A percentile compares a stretch with the other conserved stretches of the same genome.
Conservation (phyloP, 1,140 invertebrate species). For the Drosophila simulans region DNA sequence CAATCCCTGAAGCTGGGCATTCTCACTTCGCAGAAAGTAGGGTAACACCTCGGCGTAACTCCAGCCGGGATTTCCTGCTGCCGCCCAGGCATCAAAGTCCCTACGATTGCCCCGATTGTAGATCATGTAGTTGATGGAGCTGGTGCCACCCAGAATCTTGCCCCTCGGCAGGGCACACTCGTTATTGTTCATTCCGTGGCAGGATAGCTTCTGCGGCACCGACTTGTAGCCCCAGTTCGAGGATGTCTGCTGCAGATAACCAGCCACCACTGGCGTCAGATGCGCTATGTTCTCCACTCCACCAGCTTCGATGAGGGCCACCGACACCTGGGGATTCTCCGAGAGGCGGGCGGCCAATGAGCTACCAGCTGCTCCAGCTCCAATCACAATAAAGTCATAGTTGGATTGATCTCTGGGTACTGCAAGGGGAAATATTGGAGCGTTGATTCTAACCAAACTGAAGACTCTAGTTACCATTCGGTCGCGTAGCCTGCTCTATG, state of each 20-base stretch:
- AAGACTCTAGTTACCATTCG: constrained; percentile 41
- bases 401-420: constrained; percentile 51
- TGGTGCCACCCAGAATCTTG: constrained; percentile 90
- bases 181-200: constrained; percentile 85
- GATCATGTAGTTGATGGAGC: constrained; percentile 94
- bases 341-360: constrained; percentile 88
- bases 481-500: constrained; percentile 45
- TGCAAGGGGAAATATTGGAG: constrained; percentile 2
- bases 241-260: constrained; percentile 86
- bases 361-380: constrained; percentile 90
- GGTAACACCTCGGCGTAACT: constrained; percentile 90
- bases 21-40: constrained; percentile 88
- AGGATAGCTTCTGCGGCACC: constrained; percentile 87
- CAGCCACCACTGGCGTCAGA: constrained; percentile 88
- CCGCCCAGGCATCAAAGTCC: constrained; percentile 92
- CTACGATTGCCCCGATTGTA: constrained; percentile 92
- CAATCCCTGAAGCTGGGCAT: constrained; percentile 86
- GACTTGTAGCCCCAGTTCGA: constrained; percentile 91
- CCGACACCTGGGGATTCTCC: constrained; percentile 87
- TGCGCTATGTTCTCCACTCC: constrained; percentile 89
- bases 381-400: constrained; percentile 93
- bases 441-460: not conserved
- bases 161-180: constrained; percentile 87
- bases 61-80: constrained; percentile 89
- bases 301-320: constrained; percentile 87